Percentiles rank a stretch among this genome's conserved stretches.
phyloP scores from a whole-genome alignment of 2,113 vertebrate species.

The Burhinus oedicnemus region DNA sequence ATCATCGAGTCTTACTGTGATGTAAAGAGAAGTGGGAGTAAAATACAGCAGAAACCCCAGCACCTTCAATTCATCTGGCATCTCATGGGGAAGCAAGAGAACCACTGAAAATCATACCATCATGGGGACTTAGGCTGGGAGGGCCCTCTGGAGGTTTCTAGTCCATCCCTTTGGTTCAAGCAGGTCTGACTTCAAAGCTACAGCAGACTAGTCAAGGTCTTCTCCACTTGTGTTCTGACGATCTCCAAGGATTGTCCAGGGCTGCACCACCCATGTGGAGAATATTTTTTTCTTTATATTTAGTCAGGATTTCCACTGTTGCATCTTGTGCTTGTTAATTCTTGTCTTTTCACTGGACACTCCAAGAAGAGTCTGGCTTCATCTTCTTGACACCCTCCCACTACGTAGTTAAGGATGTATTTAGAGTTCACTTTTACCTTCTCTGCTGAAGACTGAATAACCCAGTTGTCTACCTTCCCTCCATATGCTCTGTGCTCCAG shows the following conservation, averaged over 20 bases:
- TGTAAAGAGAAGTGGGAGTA: not conserved
- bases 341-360: not conserved
- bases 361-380: not conserved
- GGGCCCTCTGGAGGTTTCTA: not conserved
- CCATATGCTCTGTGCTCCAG: not conserved
- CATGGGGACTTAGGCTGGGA: not conserved
- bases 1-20: not conserved
- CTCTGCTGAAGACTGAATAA: not conserved
- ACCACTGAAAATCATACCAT: not conserved
- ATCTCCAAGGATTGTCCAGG: not conserved
- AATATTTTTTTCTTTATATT: not conserved
- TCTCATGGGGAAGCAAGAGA: not conserved
- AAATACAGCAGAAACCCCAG: not conserved
- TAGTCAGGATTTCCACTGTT: not conserved
- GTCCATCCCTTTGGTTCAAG: not conserved
- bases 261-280: not conserved
- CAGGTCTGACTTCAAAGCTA: not conserved
- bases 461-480: not conserved
- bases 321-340: not conserved
- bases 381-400: not conserved
- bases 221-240: not conserved
- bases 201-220: not conserved
- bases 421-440: not conserved
- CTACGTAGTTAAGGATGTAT: not conserved
- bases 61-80: not conserved